Base-by-base conservation (phyloP, 2,888 invertebrate genomes). In the Drosophila phalerata region DNA sequence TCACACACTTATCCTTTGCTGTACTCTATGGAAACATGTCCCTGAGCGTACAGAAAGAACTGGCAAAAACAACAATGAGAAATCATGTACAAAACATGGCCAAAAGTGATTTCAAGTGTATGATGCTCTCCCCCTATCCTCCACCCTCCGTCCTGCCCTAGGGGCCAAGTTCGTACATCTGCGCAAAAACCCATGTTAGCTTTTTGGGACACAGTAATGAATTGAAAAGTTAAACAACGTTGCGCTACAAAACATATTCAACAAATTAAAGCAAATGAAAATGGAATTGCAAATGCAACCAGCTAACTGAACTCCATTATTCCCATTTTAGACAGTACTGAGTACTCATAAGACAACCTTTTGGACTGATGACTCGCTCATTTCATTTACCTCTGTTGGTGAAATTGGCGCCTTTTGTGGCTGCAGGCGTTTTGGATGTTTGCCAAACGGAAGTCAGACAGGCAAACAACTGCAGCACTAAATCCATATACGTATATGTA, bases 201-300 rank as follows among this genome's bases (percentile, higher is more conserved):
- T 40, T 52, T 77, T 67, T 55, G 40, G 28, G 45, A 60, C 72
- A 57, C 61, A 66, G 62, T 77, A 85, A 85, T 85, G 77, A 85
- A 85, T 82, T 88, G 68, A 85, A 82, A 88, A 88, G 74, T 74
- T 68, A 73, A 74, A 71, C 66, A 79, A 62, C 55, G 56, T 37
- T 63, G 61, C 53, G n/a, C 55, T 51, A 48, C 34, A 57, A 43
- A 65, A 53, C 67, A 71, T 69, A 25, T 62, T 42, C 69, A 70
- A 30, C 58, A 65, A 85, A 85, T 82, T 69, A 67, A 72, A 66
- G 74, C 57, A 55, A 80, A 58, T 71, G 61, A 40, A 64, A 65
- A 64, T 67, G 73, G 42, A 63, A 77, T 67, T 79, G 79, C 48
- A 68, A 71, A 60, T 76, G 45, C 56, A 55, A n/a, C 28, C 28